phyloP scores from a whole-genome alignment of 2,888 invertebrate species.

The Drosophila testacea region DNA sequence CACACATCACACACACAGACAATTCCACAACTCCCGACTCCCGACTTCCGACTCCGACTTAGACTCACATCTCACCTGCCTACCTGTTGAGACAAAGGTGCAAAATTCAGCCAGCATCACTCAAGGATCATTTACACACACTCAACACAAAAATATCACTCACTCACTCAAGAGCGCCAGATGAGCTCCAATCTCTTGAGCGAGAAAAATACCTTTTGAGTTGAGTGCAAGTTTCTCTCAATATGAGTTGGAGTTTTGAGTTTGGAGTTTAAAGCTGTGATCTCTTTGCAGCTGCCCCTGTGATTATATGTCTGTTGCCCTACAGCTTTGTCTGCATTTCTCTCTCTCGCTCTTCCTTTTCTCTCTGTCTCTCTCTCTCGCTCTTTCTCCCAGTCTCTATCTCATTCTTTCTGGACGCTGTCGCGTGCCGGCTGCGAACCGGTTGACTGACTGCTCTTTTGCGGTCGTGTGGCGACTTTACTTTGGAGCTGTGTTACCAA shows the following conservation, averaged over 20 bases:
- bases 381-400: background rate
- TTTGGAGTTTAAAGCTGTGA: background rate
- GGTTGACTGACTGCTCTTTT: conserved; percentile 35
- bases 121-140: conserved; percentile 29
- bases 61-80: conserved; percentile 59
- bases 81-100: conserved; percentile 68
- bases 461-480: conserved; percentile 44
- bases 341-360: background rate
- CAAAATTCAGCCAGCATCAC: conserved; percentile 48
- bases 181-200: background rate
- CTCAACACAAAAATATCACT: conserved; percentile 27
- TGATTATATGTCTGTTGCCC: conserved; percentile 47
- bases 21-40: too few species aligned
- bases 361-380: background rate
- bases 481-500: conserved; percentile 24
- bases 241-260: background rate
- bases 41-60: conserved; percentile 24
- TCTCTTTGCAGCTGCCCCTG: conserved; percentile 41
- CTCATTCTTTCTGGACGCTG: conserved; percentile 35
- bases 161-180: conserved; percentile 14
- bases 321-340: conserved; percentile 25
- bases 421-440: conserved; percentile 81
- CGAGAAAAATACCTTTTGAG: background rate
- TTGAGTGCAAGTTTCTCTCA: conserved; percentile 2
- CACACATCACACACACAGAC: too few species aligned